Percentiles rank a stretch among this genome's conserved stretches.
Conservation (phyloP, 2,888 invertebrate genomes). For the Atherix ibis region DNA sequence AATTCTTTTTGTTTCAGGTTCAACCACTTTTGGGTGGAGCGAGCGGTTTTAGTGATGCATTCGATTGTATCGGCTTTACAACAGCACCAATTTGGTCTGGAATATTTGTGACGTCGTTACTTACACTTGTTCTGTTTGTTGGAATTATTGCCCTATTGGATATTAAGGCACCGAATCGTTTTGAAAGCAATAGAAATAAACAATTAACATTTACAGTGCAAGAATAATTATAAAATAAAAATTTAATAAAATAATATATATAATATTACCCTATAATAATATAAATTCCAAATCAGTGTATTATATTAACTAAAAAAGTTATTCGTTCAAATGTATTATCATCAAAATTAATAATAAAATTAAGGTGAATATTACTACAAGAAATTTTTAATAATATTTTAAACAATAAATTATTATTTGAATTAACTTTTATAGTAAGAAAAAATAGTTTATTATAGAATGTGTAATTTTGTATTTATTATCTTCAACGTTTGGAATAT, state of each 20-base stretch:
- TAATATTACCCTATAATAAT: no score
- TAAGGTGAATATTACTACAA: no score
- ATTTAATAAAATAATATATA: conserved; percentile 1
- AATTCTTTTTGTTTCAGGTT: conserved; percentile 29
- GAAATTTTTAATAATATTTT: no score
- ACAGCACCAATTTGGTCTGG: conserved; percentile 87
- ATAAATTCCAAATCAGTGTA: no score
- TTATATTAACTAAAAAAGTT: no score
- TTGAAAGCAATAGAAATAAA: conserved; percentile 91
- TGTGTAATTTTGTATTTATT: no score
- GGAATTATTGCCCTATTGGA: conserved; percentile 79
- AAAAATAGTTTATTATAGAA: no score
- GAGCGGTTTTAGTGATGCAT: conserved; percentile 52
- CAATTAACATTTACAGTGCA: conserved; percentile 66
- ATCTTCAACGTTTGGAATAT: no score
- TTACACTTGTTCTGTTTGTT: conserved; percentile 59
- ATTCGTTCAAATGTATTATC: no score
- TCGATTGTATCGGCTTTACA: conserved; percentile 84
- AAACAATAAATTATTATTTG: no score
- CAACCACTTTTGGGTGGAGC: conserved; percentile 39
- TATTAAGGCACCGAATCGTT: conserved; percentile 91
- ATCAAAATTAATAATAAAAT: no score
- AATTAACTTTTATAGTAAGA: no score
- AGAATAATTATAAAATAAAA: conserved; percentile 40
- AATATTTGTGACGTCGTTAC: conserved; percentile 59